A percentile compares a stretch with the other conserved stretches of the same genome.
These are phyloP conservation scores for Callosobruchus maculatus DNA, from an alignment of 2,888 invertebrate genomes.

Conservation along the genomic window DNA sequence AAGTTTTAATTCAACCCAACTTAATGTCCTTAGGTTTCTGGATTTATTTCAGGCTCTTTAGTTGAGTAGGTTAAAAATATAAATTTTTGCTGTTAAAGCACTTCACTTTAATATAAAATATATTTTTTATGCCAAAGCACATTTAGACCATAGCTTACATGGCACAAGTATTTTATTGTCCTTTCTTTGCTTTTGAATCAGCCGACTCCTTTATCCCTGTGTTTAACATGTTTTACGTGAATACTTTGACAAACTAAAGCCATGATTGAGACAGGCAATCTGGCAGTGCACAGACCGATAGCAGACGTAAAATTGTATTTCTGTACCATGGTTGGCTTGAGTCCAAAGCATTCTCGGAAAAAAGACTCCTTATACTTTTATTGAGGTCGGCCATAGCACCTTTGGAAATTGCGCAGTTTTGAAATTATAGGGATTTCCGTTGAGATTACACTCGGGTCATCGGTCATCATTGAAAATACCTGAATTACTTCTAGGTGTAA, in stretches of 20 bases:
- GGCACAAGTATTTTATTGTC: too few species aligned
- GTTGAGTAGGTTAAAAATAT: too few species aligned
- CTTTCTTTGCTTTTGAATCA: too few species aligned
- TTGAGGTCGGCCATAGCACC: background rate
- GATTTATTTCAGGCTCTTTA: too few species aligned
- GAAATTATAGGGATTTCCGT: background rate
- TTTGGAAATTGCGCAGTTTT: background rate
- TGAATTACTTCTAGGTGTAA: background rate
- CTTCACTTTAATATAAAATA: too few species aligned
- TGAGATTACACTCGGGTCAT: background rate
- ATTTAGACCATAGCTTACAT: too few species aligned
- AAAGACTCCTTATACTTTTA: background rate
- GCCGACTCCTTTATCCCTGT: too few species aligned
- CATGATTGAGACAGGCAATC: background rate
- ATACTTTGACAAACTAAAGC: background rate
- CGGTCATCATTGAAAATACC: background rate
- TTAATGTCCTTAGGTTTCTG: too few species aligned
- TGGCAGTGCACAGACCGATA: background rate
- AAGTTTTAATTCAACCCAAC: too few species aligned
- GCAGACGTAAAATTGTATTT: background rate
- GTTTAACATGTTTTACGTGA: too few species aligned
- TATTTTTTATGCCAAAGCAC: too few species aligned
- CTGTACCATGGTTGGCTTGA: background rate
- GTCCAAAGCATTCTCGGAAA: background rate
- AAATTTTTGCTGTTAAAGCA: too few species aligned